Base-by-base conservation (phyloP, 2,888 invertebrate genomes). In the Stenoptilia bipunctidactyla region DNA sequence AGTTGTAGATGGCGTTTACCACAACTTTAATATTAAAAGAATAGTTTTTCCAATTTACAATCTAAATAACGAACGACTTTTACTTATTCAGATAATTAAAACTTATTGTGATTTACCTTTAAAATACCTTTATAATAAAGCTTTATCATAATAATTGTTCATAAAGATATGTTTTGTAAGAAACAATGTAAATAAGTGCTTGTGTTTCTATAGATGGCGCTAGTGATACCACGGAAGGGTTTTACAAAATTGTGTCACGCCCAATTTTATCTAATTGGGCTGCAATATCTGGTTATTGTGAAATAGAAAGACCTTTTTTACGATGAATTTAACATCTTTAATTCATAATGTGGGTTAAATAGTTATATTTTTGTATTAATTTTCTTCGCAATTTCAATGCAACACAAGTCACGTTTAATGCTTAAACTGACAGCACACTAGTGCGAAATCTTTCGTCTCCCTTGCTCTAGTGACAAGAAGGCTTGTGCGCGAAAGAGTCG, bases 181-280 rank as follows among this genome's bases (percentile, higher is more conserved):
- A n/a, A n/a, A n/a, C n/a, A n/a, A n/a, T n/a, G n/a, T n/a, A n/a
- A n/a, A n/a, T n/a, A n/a, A n/a, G n/a, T n/a, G n/a, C n/a, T n/a
- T n/a, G n/a, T n/a, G n/a, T n/a, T n/a, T n/a, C n/a, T n/a, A n/a
- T 42, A 82, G 82, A 66, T 76, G 79, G 65, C 75, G 64, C 47
- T 53, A 54, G 47, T 25, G 13, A 48, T 27, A 40, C 9, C n/a
- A 56, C 48, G 52, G 55, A 53, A 52, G 60, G 55, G 9, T 30
- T 9, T 30, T n/a, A 30, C n/a, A 30, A 30, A 30, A 30, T 10
- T 30, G 30, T 65, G 72, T 76, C 71, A 79, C 75, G 65, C 70
- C 73, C 74, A 64, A 71, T 70, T 65, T 61, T 62, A 70, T 51
- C 59, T 53, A 55, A 63, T 54, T 59, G 57, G 55, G 56, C 49